Evolutionary conservation across 2,888 invertebrate species (phyloP), one percentile per base, ranked within the genome.

Genomic region (Yponomeuta evonymella): DNA sequence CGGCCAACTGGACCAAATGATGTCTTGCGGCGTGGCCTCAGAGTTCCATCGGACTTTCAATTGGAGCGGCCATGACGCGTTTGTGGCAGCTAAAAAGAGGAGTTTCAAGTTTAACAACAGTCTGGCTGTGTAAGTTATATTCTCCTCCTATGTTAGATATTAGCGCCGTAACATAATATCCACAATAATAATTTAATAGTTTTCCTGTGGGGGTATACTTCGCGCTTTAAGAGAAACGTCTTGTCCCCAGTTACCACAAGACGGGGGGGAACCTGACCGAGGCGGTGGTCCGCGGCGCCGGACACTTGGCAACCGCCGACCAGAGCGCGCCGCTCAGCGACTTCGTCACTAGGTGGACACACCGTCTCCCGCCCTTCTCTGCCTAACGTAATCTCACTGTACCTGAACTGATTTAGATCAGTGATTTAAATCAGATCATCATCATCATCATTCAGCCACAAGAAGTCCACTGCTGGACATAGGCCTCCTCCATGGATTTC

Each of bases 241-340:
- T 88, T 93, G 74, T 62, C 71, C 69, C 5, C 72, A 94, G 94
- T 4, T 94, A 94, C 78, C 84, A 88, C 67, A 94, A 93, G 76
- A 87, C 84, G 15, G 93, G 92, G 0, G 92, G 93, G 1, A 87
- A 88, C 23, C 83, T 95, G 15, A 93, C 93, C 0, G 94, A 94
- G 77, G 90, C 93, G 15, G 80, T 94, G 68, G 82, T 95, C 9
- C 86, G 94, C 10, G 93, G 94, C 70, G 94, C 95, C 0, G 95
- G 95, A 0, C 95, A 95, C 81, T 93, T 95, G 93, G 94, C 93
- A 2, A 94, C 95, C 0, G 73, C 90, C 30, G 94, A 95, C 83
- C 88, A 92, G 73, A 93, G 92, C 4, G 79, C 63, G 15, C n/a
- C 48, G 29, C 43, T 48, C 1, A 15, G 29, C n/a, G 48, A 4